Evolutionary conservation across 53 echinoderm and acorn worm species (phyloP), one percentile per base, ranked within the genome.

Genomic region (Paracentrotus lividus): DNA sequence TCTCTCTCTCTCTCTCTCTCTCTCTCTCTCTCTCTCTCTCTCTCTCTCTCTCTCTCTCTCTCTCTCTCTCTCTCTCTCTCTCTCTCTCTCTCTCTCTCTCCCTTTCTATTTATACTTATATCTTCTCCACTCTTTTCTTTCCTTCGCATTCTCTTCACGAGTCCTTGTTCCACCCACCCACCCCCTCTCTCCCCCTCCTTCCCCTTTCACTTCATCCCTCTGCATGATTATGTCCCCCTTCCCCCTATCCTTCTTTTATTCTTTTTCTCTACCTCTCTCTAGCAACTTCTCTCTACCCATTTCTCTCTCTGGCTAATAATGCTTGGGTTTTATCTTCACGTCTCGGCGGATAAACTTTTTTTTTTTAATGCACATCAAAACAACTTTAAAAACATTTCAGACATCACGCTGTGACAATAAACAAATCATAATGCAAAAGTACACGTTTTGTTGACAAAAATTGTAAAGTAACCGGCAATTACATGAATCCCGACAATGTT

Each of bases 11-110:
- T 69, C 36, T 15, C 38, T 34, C 18, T 69, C 69, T 18, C 66
- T 66, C 32, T 10, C 66, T 16, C 21, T 24, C 58, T 58, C 58
- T 8, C 61, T 61, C 61, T 23, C 1, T 4, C 34, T 15, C 32
- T 67, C 67, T 67, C 67, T 66, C 66, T 66, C 33, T 67, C 67
- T 34, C 68, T 68, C 68, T 33, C n/a, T 60, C 33, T 34, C 68
- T 18, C 72, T 69, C 72, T 69, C 16, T 72, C 40, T 21, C 38
- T 40, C 40, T 40, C 72, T 5, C 36, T 20, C 21, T 40, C 18
- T 4, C 20, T 20, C 16, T 72, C 13, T 40, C 16, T 18, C 27
- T 40, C 40, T 40, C 69, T 38, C 38, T 72, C 20, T 16, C 61
- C 61, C 61, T n/a, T 24, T 0, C 24, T 60, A 7, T 14, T 60